These are phyloP conservation scores for Hyposoter didymator DNA, from an alignment of 2,888 invertebrate genomes.

Conservation along the genomic window DNA sequence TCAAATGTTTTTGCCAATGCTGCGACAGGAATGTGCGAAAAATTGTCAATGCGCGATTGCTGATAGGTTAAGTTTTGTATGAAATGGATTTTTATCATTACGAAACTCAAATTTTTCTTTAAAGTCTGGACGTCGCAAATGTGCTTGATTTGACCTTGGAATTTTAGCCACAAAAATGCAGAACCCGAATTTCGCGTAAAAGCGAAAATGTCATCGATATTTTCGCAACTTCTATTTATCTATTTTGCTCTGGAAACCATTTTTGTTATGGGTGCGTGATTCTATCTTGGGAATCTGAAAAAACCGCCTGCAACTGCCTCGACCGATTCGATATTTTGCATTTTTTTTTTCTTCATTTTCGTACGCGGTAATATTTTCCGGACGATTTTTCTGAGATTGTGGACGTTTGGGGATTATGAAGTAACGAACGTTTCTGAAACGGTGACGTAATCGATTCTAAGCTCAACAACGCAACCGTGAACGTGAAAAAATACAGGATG, in stretches of 20 bases:
- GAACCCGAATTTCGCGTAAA: background rate
- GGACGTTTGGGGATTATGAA: constrained; percentile 13
- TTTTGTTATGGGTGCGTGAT: background rate
- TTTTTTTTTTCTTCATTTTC: background rate
- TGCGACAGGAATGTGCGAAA: no score
- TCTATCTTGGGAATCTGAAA: background rate
- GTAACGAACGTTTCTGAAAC: constrained; percentile 40
- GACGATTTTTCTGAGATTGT: background rate
- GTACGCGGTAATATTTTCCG: background rate
- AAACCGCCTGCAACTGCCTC: background rate
- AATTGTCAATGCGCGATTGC: no score
- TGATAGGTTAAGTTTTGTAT: background rate
- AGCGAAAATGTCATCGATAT: background rate
- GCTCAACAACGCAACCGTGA: constrained; percentile 31
- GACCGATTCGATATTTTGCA: background rate
- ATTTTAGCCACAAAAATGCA: background rate
- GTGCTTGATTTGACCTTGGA: background rate
- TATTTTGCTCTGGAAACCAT: background rate
- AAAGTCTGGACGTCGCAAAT: background rate
- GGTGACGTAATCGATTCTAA: constrained; percentile 55
- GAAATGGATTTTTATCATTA: background rate
- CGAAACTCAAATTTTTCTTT: background rate
- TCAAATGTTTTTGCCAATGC: no score
- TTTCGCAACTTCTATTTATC: background rate
- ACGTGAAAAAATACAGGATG: constrained; percentile 22